Evolutionary conservation across 1,140 invertebrate genomes (phyloP), one percentile per base, ranked within the genome.

Genomic region (Lepidotrigona ventralis): DNA sequence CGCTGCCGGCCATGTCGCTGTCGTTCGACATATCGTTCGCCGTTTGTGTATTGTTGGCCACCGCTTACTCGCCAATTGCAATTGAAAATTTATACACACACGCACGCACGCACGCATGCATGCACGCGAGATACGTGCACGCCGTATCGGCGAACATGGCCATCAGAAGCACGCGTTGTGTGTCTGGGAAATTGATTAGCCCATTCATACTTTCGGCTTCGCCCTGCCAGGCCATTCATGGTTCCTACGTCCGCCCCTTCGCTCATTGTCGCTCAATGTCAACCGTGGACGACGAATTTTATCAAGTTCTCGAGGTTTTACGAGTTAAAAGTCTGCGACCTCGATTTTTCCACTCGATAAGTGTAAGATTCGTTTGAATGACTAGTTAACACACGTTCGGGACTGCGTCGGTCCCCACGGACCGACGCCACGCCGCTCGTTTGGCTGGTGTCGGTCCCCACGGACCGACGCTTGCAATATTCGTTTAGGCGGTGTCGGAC

Each of bases 161-260:
- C 74, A 74, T 46, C n/a, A 82, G 76, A 72, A 66, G 84, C 81
- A 75, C 86, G 85, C 85, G 86, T 79, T 84, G 80, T 84, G 80
- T 69, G 86, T 53, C 56, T 88, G 86, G 86, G 75, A 88, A 88
- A 88, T 88, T 88, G 87, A 88, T 88, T 88, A 85, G 73, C 66
- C 86, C 83, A 88, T 88, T 88, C 87, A 88, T 88, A 88, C 83
- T 85, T 88, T 88, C 64, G 69, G 46, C 60, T 33, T 81, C 85
- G n/a, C 58, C 63, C 64, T 73, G 26, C 60, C 74, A 51, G n/a
- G 26, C 81, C 86, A 87, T 87, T 87, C 86, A 87, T 83, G 58
- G 60, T 51, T 29, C 71, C 66, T 86, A 86, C 74, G 80, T 70
- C 8, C 6, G 79, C 26, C 64, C 86, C 70, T 54, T 54, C 53